Evolutionary conservation across 1,140 invertebrate species (phyloP), one percentile per base, ranked within the genome.

Genomic region (Sogatella furcifera): DNA sequence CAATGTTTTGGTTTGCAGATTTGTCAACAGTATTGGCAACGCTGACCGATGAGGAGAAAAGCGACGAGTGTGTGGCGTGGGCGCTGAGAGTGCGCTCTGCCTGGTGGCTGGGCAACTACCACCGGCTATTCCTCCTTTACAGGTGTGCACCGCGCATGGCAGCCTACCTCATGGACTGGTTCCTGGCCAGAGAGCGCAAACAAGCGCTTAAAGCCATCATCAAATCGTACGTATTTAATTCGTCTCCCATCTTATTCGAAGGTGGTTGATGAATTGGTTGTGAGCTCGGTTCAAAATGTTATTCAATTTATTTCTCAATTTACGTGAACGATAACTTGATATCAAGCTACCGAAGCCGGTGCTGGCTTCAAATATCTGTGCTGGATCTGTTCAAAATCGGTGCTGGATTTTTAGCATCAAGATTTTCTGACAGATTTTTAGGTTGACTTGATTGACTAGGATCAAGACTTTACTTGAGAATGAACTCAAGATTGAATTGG

Each of bases 101-200:
- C 9, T 98, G 94, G 94, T 85, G 87, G 61, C 79, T 92, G 63
- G 84, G 84, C 66, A 96, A 97, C 78, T 94, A 92, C 74, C 86
- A 91, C 73, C 86, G 81, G 72, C 90, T 98, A 74, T 98, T 98
- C 80, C 80, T 86, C 68, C 76, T 98, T 49, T 97, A 97, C 75
- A 80, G 81, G 62, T 73, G 72, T 52, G 88, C 95, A 19, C 96
- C 96, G 10, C 82, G 89, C 71, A 98, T 98, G 95, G 86, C 91
- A n/a, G 89, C 88, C 22, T 96, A 92, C 76, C 81, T 99, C 54
- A 91, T 98, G 76, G 94, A 98, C 76, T 97, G 94, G 94, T 97
- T 98, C 81, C 82, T 93, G 69, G 86, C 93, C 52, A 79, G 95
- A 70, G 93, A 96, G 72, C 79, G 95, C 70, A 96, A 92, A 76